Conservation (phyloP, 2,113 vertebrate species). For the Cynocephalus volans region DNA sequence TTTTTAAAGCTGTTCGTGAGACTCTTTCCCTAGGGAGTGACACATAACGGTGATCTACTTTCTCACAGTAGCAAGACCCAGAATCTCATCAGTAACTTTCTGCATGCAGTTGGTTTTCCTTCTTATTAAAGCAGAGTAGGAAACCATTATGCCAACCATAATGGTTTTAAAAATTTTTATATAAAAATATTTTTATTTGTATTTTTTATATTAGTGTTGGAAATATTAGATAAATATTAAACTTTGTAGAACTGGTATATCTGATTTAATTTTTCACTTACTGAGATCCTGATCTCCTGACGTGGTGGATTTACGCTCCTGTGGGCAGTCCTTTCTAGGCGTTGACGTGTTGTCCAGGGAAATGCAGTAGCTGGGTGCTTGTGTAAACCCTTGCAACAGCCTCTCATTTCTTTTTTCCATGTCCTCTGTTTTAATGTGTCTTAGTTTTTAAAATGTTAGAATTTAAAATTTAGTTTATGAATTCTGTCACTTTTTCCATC, state of each 20-base stretch:
- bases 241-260: neutral
- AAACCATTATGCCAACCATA: neutral
- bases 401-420: neutral
- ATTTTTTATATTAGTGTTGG: neutral
- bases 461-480: neutral
- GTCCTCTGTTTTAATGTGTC: neutral
- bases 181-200: neutral
- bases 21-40: slow-evolving; percentile 73
- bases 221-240: neutral
- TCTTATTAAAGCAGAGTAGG: slow-evolving; percentile 31
- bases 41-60: slow-evolving; percentile 54
- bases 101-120: slow-evolving; percentile 82
- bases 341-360: neutral
- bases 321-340: neutral
- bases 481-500: neutral
- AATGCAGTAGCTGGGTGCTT: rapidly evolving
- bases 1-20: slow-evolving; percentile 65
- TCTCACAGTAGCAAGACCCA: slow-evolving; percentile 80
- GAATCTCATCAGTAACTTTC: slow-evolving; percentile 81
- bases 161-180: no score
- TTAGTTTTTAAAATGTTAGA: neutral
- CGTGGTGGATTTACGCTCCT: rapidly evolving
- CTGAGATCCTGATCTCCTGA: neutral
- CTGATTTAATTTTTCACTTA: neutral
- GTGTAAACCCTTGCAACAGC: no score